These are phyloP conservation scores for Dendrocopos noguchii DNA, from an alignment of 2,113 vertebrate species.

Conservation along the genomic window DNA sequence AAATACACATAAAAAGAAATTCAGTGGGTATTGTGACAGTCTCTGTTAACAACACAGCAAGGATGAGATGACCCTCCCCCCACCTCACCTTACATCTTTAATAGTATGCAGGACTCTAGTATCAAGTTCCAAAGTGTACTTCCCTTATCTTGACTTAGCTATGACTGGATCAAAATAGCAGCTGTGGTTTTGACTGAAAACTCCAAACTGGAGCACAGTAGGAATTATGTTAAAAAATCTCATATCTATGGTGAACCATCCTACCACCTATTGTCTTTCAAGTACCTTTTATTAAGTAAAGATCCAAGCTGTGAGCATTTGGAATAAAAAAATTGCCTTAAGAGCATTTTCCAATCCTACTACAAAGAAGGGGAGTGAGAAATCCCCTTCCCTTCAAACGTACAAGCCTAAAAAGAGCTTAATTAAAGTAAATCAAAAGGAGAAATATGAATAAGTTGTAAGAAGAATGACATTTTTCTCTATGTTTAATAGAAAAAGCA, in stretches of 20 bases:
- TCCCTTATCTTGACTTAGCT: constrained; percentile 9
- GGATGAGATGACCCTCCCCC: not conserved
- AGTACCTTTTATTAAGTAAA: constrained; percentile 23
- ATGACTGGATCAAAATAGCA: constrained; percentile 35
- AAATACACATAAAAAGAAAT: not conserved
- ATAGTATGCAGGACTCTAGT: constrained; percentile 4
- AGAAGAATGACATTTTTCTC: constrained; percentile 5
- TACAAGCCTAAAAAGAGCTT: not conserved
- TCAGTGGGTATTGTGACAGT: not conserved
- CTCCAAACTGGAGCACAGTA: not conserved
- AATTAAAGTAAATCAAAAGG: constrained; percentile 30
- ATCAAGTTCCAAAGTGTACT: not conserved
- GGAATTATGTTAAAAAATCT: constrained; percentile 19
- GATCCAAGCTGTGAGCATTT: not conserved
- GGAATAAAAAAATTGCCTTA: not conserved
- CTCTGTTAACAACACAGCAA: constrained; percentile 12
- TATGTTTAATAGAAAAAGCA: not conserved
- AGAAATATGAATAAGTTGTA: not conserved
- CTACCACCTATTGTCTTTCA: not conserved
- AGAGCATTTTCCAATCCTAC: not conserved
- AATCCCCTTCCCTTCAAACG: not conserved
- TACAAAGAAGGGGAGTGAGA: not conserved
- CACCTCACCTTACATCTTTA: not conserved
- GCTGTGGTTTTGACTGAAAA: not conserved
- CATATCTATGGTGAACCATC: not conserved